Evolutionary conservation across 1,140 invertebrate genomes (phyloP), one percentile per base, ranked within the genome.

Genomic region (Listronotus oregonensis): DNA sequence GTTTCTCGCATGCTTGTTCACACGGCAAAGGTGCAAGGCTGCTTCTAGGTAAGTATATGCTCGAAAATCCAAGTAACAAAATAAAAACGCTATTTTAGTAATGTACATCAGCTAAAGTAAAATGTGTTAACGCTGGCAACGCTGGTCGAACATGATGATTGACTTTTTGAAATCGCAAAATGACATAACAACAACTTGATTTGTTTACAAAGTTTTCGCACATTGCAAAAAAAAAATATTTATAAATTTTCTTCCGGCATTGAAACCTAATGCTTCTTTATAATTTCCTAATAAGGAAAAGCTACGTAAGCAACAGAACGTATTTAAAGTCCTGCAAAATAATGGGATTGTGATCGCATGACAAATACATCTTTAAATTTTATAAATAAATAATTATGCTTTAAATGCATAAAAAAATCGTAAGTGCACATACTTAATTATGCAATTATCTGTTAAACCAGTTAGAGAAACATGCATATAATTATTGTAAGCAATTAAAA

Each of bases 401-500:
- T 49, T 18, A 21, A 21, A 49, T 10, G 46, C 18, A 49, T 12
- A 27, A 12, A 49, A 49, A 49, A 47, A 10, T 15, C 17, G 46
- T 49, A 49, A 49, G 46, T 49, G n/a, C 8, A 14, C 43, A 44
- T 44, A 21, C 1, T 12, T 37, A 54, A 54, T 54, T 54, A 54
- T 54, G 51, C 31, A 54, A 54, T 54, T 54, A 54, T 14, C 12
- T 32, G n/a, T 17, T 54, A 42, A 54, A 54, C 51, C 39, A 54
- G 51, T 54, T 54, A 39, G 21, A 31, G 51, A 54, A 54, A 39
- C 27, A 18, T 54, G 51, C 51, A 54, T 54, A 54, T 54, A 37
- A 54, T 54, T 54, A 54, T 17, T 9, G 27, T 11, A 3, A 54
- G 17, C 14, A 54, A 54, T 54, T 39, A 54, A 37, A 14, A 12